Evolutionary conservation across 1,140 invertebrate species (phyloP).

Genomic region (Goniozus legneri): DNA sequence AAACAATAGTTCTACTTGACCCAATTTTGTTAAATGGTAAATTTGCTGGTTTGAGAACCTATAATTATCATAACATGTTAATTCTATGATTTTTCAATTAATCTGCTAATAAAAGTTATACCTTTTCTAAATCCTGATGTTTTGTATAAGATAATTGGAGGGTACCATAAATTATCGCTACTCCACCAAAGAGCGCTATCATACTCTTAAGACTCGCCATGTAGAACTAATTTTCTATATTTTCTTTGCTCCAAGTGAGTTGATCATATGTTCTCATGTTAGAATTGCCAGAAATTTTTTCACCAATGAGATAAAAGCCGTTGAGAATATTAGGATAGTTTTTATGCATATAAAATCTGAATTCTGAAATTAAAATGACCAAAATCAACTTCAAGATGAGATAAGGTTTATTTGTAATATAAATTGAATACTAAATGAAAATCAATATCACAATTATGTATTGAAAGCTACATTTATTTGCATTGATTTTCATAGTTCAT

Average conservation of each 20-base stretch:
- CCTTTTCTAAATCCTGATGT: conserved; percentile 12
- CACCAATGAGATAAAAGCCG: conserved; percentile 39
- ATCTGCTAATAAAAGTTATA: conserved; percentile 7
- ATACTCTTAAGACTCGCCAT: conserved; percentile 24
- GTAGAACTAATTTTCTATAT: conserved; percentile 27
- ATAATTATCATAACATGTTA: background rate
- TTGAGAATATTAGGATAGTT: conserved; percentile 36
- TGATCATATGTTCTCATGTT: conserved; percentile 24
- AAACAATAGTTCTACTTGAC: background rate
- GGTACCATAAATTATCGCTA: conserved; percentile 18
- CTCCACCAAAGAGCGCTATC: conserved; percentile 8
- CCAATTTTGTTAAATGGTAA: background rate
- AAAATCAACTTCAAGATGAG: conserved; percentile 15
- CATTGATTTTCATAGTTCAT: background rate
- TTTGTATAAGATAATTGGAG: conserved; percentile 7
- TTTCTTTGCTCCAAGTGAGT: conserved; percentile 27
- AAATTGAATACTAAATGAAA: conserved; percentile 3
- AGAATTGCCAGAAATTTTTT: conserved; percentile 21
- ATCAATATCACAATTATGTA: background rate
- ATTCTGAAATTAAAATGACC: conserved; percentile 34
- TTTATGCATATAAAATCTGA: conserved; percentile 36
- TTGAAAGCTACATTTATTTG: background rate
- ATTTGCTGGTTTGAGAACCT: no score
- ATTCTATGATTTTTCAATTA: background rate
- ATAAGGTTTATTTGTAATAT: no score